A percentile compares a stretch with the other conserved stretches of the same genome.
Conservation (phyloP, 2,113 vertebrate genomes). For the Mus pahari region DNA sequence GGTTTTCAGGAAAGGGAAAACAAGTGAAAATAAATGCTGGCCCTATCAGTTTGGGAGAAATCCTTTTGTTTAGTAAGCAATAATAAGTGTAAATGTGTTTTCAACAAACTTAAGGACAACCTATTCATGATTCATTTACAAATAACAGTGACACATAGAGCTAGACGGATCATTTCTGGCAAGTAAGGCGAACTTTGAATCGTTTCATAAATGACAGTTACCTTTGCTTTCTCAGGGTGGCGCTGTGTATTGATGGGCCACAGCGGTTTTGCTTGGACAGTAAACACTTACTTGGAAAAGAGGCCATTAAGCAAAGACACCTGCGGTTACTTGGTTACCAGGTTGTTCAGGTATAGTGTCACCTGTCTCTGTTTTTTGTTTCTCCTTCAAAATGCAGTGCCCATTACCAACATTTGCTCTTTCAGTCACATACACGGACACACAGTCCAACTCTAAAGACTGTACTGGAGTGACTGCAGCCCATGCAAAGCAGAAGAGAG, state of each 20-base stretch:
- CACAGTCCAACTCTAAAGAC: not conserved
- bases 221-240: conserved; percentile 86
- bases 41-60: not conserved
- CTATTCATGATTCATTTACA: not conserved
- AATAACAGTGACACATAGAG: not conserved
- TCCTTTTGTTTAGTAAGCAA: not conserved
- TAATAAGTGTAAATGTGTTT: not conserved
- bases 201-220: not conserved
- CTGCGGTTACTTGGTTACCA: conserved; percentile 93
- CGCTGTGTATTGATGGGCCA: conserved; percentile 92
- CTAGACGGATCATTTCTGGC: not conserved
- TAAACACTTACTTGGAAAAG: conserved; percentile 91
- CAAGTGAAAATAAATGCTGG: not conserved
- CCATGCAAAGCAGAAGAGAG: not conserved
- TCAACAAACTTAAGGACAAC: not conserved
- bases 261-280: conserved; percentile 91
- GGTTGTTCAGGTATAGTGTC: conserved; percentile 91
- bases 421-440: not conserved
- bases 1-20: not conserved
- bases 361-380: too few species aligned
- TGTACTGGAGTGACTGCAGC: too few species aligned
- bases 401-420: not conserved
- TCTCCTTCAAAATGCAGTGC: not conserved
- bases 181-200: not conserved
- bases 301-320: conserved; percentile 94